Base-by-base conservation (phyloP, 2,797 vertebrate genomes). In the Garrulus glandarius region DNA sequence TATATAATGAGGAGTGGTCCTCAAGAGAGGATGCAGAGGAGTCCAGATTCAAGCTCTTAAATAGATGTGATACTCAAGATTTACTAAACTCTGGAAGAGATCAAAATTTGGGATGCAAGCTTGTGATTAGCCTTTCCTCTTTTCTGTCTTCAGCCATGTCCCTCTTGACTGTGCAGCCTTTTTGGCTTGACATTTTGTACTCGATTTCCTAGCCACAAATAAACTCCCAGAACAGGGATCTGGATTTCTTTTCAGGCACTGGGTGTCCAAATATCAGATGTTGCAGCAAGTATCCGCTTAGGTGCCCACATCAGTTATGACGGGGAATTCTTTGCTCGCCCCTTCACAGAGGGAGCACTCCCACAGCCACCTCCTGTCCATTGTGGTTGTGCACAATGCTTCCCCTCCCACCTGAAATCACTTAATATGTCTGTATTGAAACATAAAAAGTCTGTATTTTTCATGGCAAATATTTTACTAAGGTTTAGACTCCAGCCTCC, bases 371-470 rank as follows among this genome's bases (percentile, higher is more conserved):
- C 27, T 57, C 19, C 36, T 68, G 36, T 13, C n/a, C 19, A 26
- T 60, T 4, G 15, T 19, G 32, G 81, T 2, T 56, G 29, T 47
- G 41, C 15, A 60, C 6, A 3, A 8, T 0, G 1, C 8, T 53
- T 87, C 13, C 34, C 63, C 24, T 70, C n/a, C 8, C 22, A 50
- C 30, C 37, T 65, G 32, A 88, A 91, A 72, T 52, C 34, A 50
- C 5, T 64, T 56, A 64, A 34, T 19, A 7, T 16, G 12, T 22
- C 34, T 4, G 4, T 36, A 56, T 24, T 14, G 47, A 75, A 29
- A 84, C 17, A 36, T 3, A 61, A 50, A 0, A 2, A 11, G 32
- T 71, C 34, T 17, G 3, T 34, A 63, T 49, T 93, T 80, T 47
- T 68, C 17, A 61, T 19, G 37, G 55, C 68, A 56, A 79, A 56